These are phyloP conservation scores for Stratiomys singularior DNA, from an alignment of 2,888 invertebrate species.

Conservation along the genomic window DNA sequence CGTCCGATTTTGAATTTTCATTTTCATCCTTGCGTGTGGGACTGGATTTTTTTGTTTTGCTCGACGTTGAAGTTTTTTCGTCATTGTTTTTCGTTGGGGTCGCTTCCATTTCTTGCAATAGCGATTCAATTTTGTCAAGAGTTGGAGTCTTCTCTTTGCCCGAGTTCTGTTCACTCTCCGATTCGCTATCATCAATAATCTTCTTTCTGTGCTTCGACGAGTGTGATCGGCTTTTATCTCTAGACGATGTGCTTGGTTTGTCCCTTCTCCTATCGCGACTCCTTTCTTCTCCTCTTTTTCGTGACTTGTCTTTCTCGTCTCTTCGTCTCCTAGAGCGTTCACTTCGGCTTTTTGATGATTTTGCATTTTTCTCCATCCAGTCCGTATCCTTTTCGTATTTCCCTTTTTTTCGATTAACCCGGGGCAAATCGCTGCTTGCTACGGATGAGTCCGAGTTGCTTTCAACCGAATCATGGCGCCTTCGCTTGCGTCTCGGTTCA, in stretches of 20 bases:
- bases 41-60: not conserved
- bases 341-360: not conserved
- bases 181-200: not conserved
- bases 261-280: not conserved
- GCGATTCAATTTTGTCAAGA: not conserved
- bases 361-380: constrained; percentile 1
- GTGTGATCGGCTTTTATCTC: not conserved
- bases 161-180: not conserved
- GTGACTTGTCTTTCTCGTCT: not conserved
- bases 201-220: not conserved
- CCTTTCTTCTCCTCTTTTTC: not conserved
- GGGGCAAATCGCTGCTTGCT: not conserved
- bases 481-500: not conserved
- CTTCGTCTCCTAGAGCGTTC: not conserved
- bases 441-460: not conserved
- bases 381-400: not conserved
- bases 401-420: not conserved
- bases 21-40: not conserved
- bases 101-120: constrained; percentile 2
- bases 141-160: not conserved
- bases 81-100: not conserved
- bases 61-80: not conserved
- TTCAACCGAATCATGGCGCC: not conserved
- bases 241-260: not conserved
- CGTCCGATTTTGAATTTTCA: constrained; percentile 9